Evolutionary conservation across 1,140 invertebrate species (phyloP), one percentile per base, ranked within the genome.

Genomic region (Brachionus asplanchnoidis): DNA sequence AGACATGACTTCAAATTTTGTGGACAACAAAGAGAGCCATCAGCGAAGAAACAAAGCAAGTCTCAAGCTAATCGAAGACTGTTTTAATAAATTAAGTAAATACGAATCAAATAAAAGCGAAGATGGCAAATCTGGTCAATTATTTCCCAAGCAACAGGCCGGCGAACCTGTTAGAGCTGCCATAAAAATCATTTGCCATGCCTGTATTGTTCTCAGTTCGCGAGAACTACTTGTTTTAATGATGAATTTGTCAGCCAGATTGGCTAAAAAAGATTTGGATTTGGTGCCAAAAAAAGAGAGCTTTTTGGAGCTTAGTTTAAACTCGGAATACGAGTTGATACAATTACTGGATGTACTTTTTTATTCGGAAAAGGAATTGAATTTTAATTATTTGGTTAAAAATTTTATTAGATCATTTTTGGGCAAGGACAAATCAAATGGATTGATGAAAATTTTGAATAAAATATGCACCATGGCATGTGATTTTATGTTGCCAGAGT

Each of bases 401-500:
- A 50, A 77, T 77, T 77, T 77, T 20, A 77, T 77, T n/a, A 77
- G 17, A 14, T 77, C 44, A 12, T 77, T 32, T 23, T 3, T 23
- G 11, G 42, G 32, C 20, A 26, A 42, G 9, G 17, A 42, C 6
- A 75, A 42, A 5, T 23, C 44, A 26, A 40, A 50, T n/a, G 23
- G 50, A 50, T 26, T 23, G 42, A 3, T 20, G 8, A 46, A 46
- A 53, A 50, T 77, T 77, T 26, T 77, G 50, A 77, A 28, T 26
- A 77, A 53, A 26, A 50, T 77, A 50, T 50, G 26, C 23, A 26
- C 46, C 4, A 77, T 77, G 17, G 20, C 73, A 3, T 77, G 73
- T 23, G 44, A 77, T 26, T 77, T 77, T 50, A 77, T 77, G 73
- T 11, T 77, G 23, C 73, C 73, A 11, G 73, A 77, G 14, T 77